These are phyloP conservation scores for Tamias sibiricus DNA, from an alignment of 2,113 vertebrate genomes.

Conservation along the genomic window DNA sequence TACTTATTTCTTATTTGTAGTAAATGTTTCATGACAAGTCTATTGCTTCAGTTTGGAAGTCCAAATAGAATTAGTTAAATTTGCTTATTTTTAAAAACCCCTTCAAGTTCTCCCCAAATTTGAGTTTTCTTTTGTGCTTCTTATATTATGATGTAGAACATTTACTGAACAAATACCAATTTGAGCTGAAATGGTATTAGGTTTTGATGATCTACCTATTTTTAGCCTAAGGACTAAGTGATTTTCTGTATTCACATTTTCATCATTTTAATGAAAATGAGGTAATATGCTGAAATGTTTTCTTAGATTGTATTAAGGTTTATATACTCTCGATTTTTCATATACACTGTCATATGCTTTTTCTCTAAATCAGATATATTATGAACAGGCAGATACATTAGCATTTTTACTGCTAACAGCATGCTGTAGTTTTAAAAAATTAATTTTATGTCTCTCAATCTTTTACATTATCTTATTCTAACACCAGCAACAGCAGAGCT, in stretches of 20 bases:
- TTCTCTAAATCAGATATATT: conserved; percentile 47
- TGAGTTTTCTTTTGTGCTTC: conserved; percentile 62
- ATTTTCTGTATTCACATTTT: conserved; percentile 72
- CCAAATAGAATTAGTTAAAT: conserved; percentile 45
- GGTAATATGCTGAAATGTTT: conserved; percentile 66
- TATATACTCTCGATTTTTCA: conserved; percentile 58
- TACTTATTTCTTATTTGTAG: conserved; percentile 2
- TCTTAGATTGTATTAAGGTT: conserved; percentile 66
- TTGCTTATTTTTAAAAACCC: conserved; percentile 46
- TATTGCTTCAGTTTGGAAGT: conserved; percentile 11
- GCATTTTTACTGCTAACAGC: conserved; percentile 70
- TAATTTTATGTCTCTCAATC: conserved; percentile 61
- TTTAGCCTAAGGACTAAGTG: conserved; percentile 74
- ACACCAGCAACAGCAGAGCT: conserved; percentile 61
- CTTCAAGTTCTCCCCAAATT: conserved; percentile 62
- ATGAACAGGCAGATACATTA: conserved; percentile 64
- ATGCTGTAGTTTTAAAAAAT: conserved; percentile 40
- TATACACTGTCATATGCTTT: not conserved
- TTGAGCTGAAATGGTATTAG: conserved; percentile 67
- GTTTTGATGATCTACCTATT: conserved; percentile 74
- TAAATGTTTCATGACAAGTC: conserved; percentile 38
- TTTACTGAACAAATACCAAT: conserved; percentile 71
- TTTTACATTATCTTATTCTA: conserved; percentile 62
- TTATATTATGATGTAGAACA: conserved; percentile 51
- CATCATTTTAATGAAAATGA: conserved; percentile 79